These are phyloP conservation scores for Brachionus sp. DNA, from an alignment of 1,140 invertebrate genomes.

Conservation along the genomic window DNA sequence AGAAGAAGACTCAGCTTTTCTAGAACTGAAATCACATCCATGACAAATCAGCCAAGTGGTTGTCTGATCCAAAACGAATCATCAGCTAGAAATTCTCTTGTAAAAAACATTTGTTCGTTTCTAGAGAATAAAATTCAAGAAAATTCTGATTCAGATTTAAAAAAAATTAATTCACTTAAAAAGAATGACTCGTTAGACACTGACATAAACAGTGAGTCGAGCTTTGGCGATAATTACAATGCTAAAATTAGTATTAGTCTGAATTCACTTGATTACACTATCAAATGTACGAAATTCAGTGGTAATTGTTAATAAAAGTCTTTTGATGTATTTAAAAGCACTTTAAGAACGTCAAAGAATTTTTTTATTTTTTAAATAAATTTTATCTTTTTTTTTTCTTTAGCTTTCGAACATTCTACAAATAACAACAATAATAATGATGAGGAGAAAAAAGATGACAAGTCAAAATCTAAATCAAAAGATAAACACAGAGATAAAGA, in stretches of 20 bases:
- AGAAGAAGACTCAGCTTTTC: neutral
- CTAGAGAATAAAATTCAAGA: constrained; percentile 26
- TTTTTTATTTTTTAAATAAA: neutral
- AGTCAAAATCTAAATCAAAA: neutral
- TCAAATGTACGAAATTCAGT: neutral
- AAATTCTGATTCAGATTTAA: neutral
- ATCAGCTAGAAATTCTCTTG: neutral
- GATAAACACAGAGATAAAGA: neutral
- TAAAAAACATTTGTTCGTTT: neutral
- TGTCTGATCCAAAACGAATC: neutral
- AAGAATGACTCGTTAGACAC: neutral
- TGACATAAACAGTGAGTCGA: neutral
- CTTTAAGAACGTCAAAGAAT: too few species aligned
- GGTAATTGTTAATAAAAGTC: neutral
- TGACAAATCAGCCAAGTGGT: neutral
- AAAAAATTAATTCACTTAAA: neutral
- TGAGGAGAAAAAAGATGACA: neutral
- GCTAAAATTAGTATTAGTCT: constrained; percentile 1
- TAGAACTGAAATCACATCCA: neutral
- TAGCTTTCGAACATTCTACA: neutral
- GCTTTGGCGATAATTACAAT: neutral
- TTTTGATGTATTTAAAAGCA: neutral
- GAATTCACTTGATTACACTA: neutral
- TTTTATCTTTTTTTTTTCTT: neutral
- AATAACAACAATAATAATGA: constrained; percentile 27